Evolutionary conservation across 1,140 invertebrate genomes (phyloP), one percentile per base, ranked within the genome.

Genomic region (Pantala flavescens): DNA sequence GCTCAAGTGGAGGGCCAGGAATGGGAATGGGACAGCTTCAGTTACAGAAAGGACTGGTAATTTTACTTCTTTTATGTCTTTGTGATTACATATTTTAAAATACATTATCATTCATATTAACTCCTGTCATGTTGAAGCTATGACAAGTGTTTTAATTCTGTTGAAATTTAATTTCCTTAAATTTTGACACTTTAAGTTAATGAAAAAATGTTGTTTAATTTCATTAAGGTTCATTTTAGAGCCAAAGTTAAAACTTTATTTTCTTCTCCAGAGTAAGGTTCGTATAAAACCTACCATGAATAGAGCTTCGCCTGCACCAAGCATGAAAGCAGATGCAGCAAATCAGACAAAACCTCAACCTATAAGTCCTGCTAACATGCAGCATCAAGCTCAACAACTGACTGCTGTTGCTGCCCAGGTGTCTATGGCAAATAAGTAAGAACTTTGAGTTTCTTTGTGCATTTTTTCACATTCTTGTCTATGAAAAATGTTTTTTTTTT

Each of bases 291-390:
- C 49, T 19, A 63, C 49, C 5, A 63, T 63, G 49, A 63, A 63
- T 63, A 63, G 49, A 21, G 49, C 49, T 5, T 63, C 49, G 5
- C 49, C 49, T 63, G 49, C 49, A 19, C 49, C 49, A 16, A 63
- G 49, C n/a, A 63, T 63, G 76, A 90, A 90, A 82, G 87, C 89
- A 55, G 90, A 90, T 82, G 89, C 89, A 23, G 88, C 88, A 21
- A 91, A 90, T 81, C 89, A 91, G 81, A 90, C 87, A 23, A 88
- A 87, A 81, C 83, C 84, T 73, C 77, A 76, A 55, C 75, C 70
- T 9, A 71, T 84, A 79, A 77, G 76, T 79, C 73, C 79, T 79
- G 77, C 81, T 78, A 81, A 76, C 79, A 80, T 81, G 77, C 79
- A 80, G 77, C 81, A 80, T 77, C 84, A 83, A 76, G n/a, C 49